Conservation (phyloP, 2,113 vertebrate genomes). For the Lepus europaeus region DNA sequence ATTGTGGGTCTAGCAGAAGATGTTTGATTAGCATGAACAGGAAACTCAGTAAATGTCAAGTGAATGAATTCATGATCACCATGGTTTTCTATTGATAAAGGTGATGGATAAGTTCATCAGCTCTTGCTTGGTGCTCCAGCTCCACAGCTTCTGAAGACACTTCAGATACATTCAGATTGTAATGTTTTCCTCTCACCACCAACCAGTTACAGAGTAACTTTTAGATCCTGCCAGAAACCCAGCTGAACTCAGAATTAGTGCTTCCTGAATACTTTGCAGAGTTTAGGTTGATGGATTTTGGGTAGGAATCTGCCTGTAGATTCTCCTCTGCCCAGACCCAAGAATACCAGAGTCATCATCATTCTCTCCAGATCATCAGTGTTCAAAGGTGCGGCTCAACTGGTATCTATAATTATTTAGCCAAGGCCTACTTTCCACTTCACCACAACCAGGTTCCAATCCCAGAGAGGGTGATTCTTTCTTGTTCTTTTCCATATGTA, state of each 20-base stretch:
- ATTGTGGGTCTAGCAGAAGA: not conserved
- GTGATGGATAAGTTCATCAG: not conserved
- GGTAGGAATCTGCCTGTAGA: not conserved
- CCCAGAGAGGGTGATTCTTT: not conserved
- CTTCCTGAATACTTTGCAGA: not conserved
- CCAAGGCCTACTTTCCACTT: not conserved
- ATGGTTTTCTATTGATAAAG: not conserved
- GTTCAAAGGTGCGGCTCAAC: not conserved
- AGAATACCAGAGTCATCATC: not conserved
- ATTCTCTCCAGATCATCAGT: not conserved
- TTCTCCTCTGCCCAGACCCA: not conserved
- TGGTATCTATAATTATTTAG: not conserved
- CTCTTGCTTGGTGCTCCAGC: not conserved
- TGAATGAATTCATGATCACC: not conserved
- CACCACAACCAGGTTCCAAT: not conserved
- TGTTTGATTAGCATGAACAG: not conserved
- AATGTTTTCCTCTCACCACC: not conserved
- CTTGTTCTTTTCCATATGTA: not conserved
- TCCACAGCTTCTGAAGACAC: not conserved
- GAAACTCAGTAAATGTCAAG: not conserved
- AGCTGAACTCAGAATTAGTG: not conserved
- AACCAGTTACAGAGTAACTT: not conserved
- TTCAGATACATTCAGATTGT: not conserved
- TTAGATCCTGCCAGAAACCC: not conserved
- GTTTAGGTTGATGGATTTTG: not conserved